Base-by-base conservation (phyloP, 2,888 invertebrate species). In the Athalia rosae region DNA sequence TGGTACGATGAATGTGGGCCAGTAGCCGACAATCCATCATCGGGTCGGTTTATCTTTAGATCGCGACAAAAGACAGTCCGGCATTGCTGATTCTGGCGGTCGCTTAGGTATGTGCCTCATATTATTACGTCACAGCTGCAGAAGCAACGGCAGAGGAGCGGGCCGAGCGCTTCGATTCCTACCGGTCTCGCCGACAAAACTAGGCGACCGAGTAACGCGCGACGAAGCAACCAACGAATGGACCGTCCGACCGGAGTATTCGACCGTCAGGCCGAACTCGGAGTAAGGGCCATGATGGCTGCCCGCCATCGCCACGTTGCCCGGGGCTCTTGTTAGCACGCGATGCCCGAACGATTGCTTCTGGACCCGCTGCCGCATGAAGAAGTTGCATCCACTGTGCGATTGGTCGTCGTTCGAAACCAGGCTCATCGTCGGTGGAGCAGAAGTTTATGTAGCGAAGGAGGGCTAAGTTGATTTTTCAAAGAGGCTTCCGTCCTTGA, bases 1-100 rank as follows among this genome's bases (percentile, higher is more conserved):
- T 11, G 45, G 13, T 53, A 69, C 47, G 7, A 76, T 62, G 76
- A 76, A 76, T 76, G 76, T 76, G 76, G 76, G 76, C 76, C 76
- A 76, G 76, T 76, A 76, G 76, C 76, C 76, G 64, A 64, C 76
- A 69, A 77, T 77, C 77, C 77, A 74, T 77, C 77, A 77, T 77
- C 71, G 62, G 62, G 71, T 45, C 73, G 62, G 62, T 56, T 71
- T 53, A 77, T 71, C 77, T 73, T 62, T 28, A 77, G 73, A 74
- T 77, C 73, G 77, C 62, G 77, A 77, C 77, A 77, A 77, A 77
- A 71, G 73, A 77, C 77, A 74, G 73, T 77, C 61, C 13, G 61
- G 63, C 73, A 71, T 77, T 73, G 71, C 73, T 77, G 61, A 73
- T 62, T 43, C 61, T 73, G 73, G 50, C 56, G 43, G 76, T 58